phyloP scores from a whole-genome alignment of 1,140 invertebrate genomes.

The Zaprionus lachaisei region DNA sequence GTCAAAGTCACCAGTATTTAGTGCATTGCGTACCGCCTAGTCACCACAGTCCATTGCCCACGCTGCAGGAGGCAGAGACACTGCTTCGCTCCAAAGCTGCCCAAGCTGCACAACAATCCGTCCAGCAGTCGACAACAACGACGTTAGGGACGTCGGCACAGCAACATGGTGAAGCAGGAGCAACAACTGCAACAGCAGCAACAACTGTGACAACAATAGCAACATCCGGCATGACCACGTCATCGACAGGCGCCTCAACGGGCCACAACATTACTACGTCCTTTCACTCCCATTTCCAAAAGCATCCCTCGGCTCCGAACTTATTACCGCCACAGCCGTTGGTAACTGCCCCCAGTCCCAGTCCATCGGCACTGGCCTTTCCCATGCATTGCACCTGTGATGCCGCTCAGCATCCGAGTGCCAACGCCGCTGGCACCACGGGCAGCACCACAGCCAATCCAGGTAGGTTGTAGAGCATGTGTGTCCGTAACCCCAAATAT shows the following conservation, averaged over 20 bases:
- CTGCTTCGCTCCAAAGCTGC: slow-evolving; percentile 59
- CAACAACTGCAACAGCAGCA: slow-evolving; percentile 15
- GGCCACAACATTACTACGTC: slow-evolving; percentile 52
- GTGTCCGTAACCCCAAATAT: slow-evolving; percentile 34
- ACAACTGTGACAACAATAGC: slow-evolving; percentile 11
- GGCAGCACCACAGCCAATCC: slow-evolving; percentile 70
- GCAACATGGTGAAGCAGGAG: slow-evolving; percentile 31
- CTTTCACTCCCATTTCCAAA: slow-evolving; percentile 82
- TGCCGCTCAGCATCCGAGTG: slow-evolving; percentile 58
- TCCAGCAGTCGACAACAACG: slow-evolving; percentile 17
- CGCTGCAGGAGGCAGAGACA: slow-evolving; percentile 77
- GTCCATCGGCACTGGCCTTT: slow-evolving; percentile 81
- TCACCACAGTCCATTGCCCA: slow-evolving; percentile 82
- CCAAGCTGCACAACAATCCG: slow-evolving; percentile 45
- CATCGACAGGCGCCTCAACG: slow-evolving; percentile 19
- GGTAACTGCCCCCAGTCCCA: slow-evolving; percentile 75
- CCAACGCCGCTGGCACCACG: slow-evolving; percentile 52
- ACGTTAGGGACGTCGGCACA: neutral
- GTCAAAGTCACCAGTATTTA: slow-evolving; percentile 84
- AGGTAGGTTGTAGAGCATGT: slow-evolving; percentile 85
- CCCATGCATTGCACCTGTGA: slow-evolving; percentile 83
- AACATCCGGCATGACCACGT: slow-evolving; percentile 12
- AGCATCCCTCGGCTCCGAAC: slow-evolving; percentile 81
- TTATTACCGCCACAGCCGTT: slow-evolving; percentile 70
- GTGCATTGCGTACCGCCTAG: slow-evolving; percentile 82